Evolutionary conservation across 2,888 invertebrate species (phyloP), one percentile per base, ranked within the genome.

Genomic region (Aphodius granarius): DNA sequence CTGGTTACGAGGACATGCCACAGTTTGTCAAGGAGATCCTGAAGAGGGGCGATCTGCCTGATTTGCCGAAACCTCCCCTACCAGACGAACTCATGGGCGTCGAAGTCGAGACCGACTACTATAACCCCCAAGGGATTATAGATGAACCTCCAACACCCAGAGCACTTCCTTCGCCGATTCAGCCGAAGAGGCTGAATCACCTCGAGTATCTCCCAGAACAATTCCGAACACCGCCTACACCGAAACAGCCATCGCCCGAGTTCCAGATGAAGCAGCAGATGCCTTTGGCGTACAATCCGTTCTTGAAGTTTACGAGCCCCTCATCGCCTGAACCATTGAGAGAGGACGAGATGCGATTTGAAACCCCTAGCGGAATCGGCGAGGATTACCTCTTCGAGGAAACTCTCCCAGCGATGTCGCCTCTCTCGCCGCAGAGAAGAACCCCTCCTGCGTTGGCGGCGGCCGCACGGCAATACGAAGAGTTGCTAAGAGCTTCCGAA

Each of bases 51-150:
- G 68, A 22, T 20, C 15, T 68, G 6, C n/a, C n/a, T 3, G 19
- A 18, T 5, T 21, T 22, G n/a, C 18, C 19, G 18, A 13, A 20
- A 16, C 20, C 19, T 9, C 72, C 71, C 13, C 70, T 72, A 5
- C 77, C 77, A 2, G 78, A 75, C 2, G 78, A 78, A 9, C 64
- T 79, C 62, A 75, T 79, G 75, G 79, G 77, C 15, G 66, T 73
- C 20, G 16, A 70, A 13, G 73, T 23, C n/a, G 0, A 21, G 15
- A 9, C n/a, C 5, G 21, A 19, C n/a, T 68, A 20, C 21, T 68
- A 20, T 6, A 22, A 20, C 5, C 68, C 68, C 21, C 18, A n/a
- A 20, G 6, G 19, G 20, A 3, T 68, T 4, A 18, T 68, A 22
- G 21, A 68, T 9, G 20, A 9, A 68, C n/a, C 20, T 6, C 18